A percentile compares a stretch with the other conserved stretches of the same genome.
Conservation (phyloP, 2,797 vertebrate species). For the Sciaenops ocellatus region DNA sequence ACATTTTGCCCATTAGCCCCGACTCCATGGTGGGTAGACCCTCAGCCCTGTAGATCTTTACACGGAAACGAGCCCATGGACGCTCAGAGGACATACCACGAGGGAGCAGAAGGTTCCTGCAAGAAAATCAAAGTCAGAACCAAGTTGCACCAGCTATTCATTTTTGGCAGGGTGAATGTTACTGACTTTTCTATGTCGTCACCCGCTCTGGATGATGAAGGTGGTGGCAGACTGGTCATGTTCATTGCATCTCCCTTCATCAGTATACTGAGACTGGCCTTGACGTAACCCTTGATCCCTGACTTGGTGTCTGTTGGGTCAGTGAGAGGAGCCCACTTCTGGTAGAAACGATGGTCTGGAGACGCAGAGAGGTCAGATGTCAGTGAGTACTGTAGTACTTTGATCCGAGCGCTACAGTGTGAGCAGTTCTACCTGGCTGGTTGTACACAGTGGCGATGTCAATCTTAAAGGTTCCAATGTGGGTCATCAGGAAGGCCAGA, state of each 20-base stretch:
- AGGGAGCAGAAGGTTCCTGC: constrained; percentile 93
- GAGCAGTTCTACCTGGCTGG: constrained; percentile 87
- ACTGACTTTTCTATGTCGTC: constrained; percentile 93
- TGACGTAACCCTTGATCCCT: constrained; percentile 94
- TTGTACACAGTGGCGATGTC: constrained; percentile 90
- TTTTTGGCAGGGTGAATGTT: background rate
- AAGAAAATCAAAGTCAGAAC: background rate
- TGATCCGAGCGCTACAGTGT: background rate
- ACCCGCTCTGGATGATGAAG: constrained; percentile 72
- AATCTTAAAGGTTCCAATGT: constrained; percentile 94
- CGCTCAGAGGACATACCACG: constrained; percentile 90
- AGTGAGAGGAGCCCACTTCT: constrained; percentile 95
- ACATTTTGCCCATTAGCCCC: constrained; percentile 91
- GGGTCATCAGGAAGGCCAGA: constrained; percentile 90
- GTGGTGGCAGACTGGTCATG: constrained; percentile 76
- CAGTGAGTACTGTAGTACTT: background rate
- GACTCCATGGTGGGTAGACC: constrained; percentile 91
- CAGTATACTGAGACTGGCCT: constrained; percentile 89
- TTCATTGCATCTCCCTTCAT: constrained; percentile 87
- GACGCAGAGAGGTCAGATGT: constrained; percentile 19
- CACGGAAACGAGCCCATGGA: constrained; percentile 92
- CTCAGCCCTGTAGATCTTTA: constrained; percentile 91
- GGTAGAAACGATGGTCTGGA: constrained; percentile 93
- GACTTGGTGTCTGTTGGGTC: constrained; percentile 92
- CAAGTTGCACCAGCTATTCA: background rate